Conservation (phyloP, 2,113 vertebrate genomes). For the Podarcis muralis region DNA sequence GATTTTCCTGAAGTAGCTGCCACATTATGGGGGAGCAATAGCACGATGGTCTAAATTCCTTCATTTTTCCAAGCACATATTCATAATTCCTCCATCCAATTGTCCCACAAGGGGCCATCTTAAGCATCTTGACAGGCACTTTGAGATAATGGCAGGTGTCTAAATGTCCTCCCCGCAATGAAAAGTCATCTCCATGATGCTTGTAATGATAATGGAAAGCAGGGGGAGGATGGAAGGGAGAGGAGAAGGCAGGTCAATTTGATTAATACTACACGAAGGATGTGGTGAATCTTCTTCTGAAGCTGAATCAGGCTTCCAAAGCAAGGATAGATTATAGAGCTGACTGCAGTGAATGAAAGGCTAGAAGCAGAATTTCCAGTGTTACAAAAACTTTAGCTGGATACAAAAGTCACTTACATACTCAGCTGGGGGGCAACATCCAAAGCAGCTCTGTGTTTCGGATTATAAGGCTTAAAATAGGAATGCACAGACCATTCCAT, state of each 20-base stretch:
- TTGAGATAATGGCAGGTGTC: background rate
- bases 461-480: no score
- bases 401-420: no score
- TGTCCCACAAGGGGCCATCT: background rate
- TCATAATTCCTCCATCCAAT: background rate
- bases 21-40: background rate
- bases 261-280: background rate
- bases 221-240: background rate
- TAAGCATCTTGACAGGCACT: background rate
- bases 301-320: background rate
- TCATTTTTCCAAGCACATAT: background rate
- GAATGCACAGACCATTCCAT: no score
- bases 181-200: slow-evolving; percentile 10
- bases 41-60: background rate
- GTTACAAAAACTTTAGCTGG: no score
- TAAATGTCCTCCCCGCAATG: background rate
- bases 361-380: no score
- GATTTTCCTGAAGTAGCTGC: background rate
- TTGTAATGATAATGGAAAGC: background rate
- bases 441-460: no score
- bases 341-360: no score
- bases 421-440: no score
- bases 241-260: background rate
- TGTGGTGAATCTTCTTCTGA: background rate
- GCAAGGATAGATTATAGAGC: no score